Base-by-base conservation (phyloP, 2,888 invertebrate species). In the Caenorhabditis macrosperma region DNA sequence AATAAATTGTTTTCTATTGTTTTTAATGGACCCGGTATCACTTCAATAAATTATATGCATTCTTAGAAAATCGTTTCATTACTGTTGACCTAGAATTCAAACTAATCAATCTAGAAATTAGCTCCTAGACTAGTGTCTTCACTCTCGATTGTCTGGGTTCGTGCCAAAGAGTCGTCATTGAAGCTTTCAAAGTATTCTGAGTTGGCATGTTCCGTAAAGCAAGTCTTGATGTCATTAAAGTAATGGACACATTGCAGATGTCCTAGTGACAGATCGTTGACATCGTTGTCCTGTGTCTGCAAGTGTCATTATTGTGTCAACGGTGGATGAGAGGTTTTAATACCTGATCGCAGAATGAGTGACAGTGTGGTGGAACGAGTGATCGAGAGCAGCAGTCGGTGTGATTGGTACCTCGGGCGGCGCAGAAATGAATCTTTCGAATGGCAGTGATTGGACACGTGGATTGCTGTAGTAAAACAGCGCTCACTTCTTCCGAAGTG, bases 261-360 rank as follows among this genome's bases (percentile, higher is more conserved):
- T 1, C 57, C 28, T 6, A 84, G 41, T 24, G 75, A 76, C 46
- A 81, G 71, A n/a, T 75, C 48, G n/a, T 52, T 68, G 28, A 59
- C 67, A 44, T 68, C 57, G 4, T 24, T 33, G 12, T 74, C 80
- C 2, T 71, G 79, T 4, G 77, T 67, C 79, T 82, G 67, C 28
- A 82, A 67, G 6, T 26, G 22, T 22, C 20, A 30, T 7, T 33
- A 22, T 38, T 26, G 10, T 3, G 28, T 24, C 9, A 17, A 59
- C n/a, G 12, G 0, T 1, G 6, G n/a, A 0, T 38, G 17, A 1
- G 26, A 30, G 4, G 0, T 12, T 15, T 15, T 20, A 35, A 28
- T 41, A 80, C 83, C 72, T 84, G 84, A 61, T 84, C 82, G 38
- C 84, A 84, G 44, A 84, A 82, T 4, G 74, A 72, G 24, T 76